Evolutionary conservation across 2,888 invertebrate genomes (phyloP).

Genomic region (Muscina levida): DNA sequence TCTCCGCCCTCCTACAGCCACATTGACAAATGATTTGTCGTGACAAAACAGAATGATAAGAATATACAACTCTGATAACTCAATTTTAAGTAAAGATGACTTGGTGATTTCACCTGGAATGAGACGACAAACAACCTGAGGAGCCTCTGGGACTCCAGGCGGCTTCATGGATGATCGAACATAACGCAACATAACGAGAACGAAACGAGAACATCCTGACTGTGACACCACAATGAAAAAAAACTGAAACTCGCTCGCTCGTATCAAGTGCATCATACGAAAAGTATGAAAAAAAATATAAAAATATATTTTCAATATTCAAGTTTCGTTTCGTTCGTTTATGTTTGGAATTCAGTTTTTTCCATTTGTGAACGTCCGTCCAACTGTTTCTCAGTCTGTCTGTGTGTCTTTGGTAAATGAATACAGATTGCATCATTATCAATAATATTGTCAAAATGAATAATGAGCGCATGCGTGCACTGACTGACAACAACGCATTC

Average conservation of each 20-base stretch:
- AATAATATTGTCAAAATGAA: constrained; percentile 80
- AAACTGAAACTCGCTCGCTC: not conserved
- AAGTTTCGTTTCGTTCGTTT: constrained; percentile 32
- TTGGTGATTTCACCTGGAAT: constrained; percentile 69
- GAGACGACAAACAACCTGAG: constrained; percentile 54
- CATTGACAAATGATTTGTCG: constrained; percentile 64
- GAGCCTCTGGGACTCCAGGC: constrained; percentile 9
- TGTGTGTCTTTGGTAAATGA: constrained; percentile 20
- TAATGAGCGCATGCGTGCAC: constrained; percentile 73
- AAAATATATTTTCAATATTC: constrained; percentile 34
- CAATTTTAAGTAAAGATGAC: constrained; percentile 75
- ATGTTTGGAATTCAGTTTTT: not conserved
- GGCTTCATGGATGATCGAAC: not conserved
- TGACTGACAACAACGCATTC: constrained; percentile 46
- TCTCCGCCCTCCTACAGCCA: too few species aligned
- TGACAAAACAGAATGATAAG: constrained; percentile 62
- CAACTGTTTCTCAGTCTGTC: not conserved
- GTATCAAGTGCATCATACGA: constrained; percentile 19
- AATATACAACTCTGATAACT: constrained; percentile 70
- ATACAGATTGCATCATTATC: constrained; percentile 79
- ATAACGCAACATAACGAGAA: not conserved
- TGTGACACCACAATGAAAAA: not conserved
- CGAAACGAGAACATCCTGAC: constrained; percentile 24
- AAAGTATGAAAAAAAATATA: not conserved
- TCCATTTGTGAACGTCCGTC: not conserved